These are phyloP conservation scores for Myotis lucifugus DNA, from an alignment of 2,113 vertebrate species.

Conservation along the genomic window DNA sequence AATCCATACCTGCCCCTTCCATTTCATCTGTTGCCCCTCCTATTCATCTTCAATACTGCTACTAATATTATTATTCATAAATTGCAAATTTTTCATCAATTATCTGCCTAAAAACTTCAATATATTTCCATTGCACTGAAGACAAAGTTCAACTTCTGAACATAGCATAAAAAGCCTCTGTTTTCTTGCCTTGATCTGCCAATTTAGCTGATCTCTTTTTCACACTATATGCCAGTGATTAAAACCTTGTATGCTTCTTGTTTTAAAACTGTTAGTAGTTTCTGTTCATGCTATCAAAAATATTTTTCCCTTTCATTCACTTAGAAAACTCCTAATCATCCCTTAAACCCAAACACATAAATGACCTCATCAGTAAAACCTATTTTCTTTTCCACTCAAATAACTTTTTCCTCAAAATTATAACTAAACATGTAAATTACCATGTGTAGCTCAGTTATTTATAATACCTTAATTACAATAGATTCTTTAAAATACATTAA, in stretches of 20 bases:
- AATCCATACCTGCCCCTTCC: not conserved
- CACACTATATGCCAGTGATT: not conserved
- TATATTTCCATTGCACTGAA: not conserved
- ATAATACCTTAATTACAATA: not conserved
- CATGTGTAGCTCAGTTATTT: not conserved
- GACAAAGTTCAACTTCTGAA: not conserved
- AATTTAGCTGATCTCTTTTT: not conserved
- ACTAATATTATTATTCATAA: not conserved
- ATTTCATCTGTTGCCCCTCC: not conserved
- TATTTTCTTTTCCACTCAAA: constrained; percentile 19
- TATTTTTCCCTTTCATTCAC: not conserved
- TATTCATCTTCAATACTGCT: not conserved
- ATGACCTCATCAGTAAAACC: not conserved
- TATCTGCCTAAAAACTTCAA: not conserved
- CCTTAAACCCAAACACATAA: not conserved
- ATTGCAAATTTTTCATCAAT: not conserved
- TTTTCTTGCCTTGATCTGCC: not conserved
- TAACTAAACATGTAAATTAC: not conserved
- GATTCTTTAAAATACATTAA: not conserved
- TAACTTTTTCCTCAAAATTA: not conserved
- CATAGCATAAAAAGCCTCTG: not conserved
- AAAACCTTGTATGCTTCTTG: not conserved
- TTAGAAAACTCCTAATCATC: not conserved
- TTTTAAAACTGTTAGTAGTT: not conserved
- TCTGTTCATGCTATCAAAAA: not conserved